These are phyloP conservation scores for Aepyceros melampus DNA, from an alignment of 2,113 vertebrate species.

Conservation along the genomic window DNA sequence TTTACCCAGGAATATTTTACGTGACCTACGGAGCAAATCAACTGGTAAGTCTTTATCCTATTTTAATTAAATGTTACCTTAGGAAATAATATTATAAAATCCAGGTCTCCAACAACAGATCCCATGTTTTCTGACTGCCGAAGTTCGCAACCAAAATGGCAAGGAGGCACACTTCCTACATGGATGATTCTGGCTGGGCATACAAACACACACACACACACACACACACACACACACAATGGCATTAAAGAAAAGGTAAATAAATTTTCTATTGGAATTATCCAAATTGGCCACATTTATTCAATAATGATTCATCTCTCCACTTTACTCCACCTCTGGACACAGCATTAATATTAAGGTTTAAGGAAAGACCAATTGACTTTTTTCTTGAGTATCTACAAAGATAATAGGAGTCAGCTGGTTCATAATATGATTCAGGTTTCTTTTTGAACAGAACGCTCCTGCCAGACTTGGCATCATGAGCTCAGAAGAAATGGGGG, in stretches of 20 bases:
- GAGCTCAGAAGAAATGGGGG: slow-evolving; percentile 75
- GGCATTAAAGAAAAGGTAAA: background rate
- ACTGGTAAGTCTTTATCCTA: slow-evolving; percentile 49
- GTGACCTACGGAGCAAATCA: slow-evolving; percentile 65
- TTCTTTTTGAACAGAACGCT: slow-evolving; percentile 57
- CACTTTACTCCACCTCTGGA: background rate
- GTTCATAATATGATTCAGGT: background rate
- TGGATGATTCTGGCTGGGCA: background rate
- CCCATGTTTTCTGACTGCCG: background rate
- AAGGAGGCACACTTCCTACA: background rate
- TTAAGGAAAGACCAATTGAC: background rate
- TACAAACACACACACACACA: background rate
- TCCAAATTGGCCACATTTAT: background rate
- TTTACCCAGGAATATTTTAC: slow-evolving; percentile 66
- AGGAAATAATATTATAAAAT: background rate
- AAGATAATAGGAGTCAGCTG: background rate
- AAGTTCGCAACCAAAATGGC: background rate
- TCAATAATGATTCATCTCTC: background rate
- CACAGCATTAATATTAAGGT: background rate
- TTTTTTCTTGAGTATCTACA: background rate
- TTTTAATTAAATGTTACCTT: slow-evolving; percentile 25
- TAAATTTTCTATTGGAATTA: slow-evolving; percentile 22
- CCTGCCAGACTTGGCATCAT: slow-evolving; percentile 61
- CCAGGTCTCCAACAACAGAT: background rate
- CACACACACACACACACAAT: background rate